A percentile compares a stretch with the other conserved stretches of the same genome.
These are phyloP conservation scores for Pinna nobilis DNA, from an alignment of 1,140 invertebrate species.

Conservation along the genomic window DNA sequence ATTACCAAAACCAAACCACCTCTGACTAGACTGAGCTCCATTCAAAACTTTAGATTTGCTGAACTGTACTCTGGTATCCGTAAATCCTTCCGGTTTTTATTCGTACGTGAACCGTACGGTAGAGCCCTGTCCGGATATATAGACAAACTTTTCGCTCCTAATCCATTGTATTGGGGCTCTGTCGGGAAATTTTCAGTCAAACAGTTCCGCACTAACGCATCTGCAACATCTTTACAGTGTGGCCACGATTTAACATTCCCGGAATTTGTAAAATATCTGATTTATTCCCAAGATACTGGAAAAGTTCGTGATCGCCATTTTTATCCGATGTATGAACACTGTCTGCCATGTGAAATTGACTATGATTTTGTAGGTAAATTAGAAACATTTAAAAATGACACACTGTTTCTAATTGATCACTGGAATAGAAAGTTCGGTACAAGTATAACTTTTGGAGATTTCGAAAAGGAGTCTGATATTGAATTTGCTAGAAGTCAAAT, in stretches of 20 bases:
- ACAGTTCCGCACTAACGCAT: background rate
- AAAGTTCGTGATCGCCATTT: slow-evolving; percentile 42
- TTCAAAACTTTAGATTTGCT: slow-evolving; percentile 1
- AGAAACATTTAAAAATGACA: slow-evolving; percentile 50
- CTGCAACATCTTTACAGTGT: slow-evolving; percentile 14
- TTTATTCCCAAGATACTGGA: slow-evolving; percentile 17
- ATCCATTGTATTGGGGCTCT: slow-evolving; percentile 33
- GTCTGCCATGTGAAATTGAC: slow-evolving; percentile 47
- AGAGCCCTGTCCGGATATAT: slow-evolving; percentile 45
- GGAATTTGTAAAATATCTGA: slow-evolving; percentile 54
- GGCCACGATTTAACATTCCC: slow-evolving; percentile 47
- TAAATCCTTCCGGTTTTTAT: slow-evolving; percentile 38
- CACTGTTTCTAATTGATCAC: slow-evolving; percentile 33
- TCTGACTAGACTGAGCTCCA: background rate
- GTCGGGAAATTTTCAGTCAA: slow-evolving; percentile 10
- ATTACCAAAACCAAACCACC: background rate
- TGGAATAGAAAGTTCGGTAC: slow-evolving; percentile 31
- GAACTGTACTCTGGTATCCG: background rate
- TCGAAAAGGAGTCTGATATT: slow-evolving; percentile 36
- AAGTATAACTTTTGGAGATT: slow-evolving; percentile 34
- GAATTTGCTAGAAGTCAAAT: slow-evolving; percentile 14
- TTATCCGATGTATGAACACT: slow-evolving; percentile 42
- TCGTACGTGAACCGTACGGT: slow-evolving; percentile 44
- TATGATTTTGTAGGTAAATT: slow-evolving; percentile 53
- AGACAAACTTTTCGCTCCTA: slow-evolving; percentile 44